These are phyloP conservation scores for Buathra laborator DNA, from an alignment of 2,888 invertebrate genomes.

Conservation along the genomic window DNA sequence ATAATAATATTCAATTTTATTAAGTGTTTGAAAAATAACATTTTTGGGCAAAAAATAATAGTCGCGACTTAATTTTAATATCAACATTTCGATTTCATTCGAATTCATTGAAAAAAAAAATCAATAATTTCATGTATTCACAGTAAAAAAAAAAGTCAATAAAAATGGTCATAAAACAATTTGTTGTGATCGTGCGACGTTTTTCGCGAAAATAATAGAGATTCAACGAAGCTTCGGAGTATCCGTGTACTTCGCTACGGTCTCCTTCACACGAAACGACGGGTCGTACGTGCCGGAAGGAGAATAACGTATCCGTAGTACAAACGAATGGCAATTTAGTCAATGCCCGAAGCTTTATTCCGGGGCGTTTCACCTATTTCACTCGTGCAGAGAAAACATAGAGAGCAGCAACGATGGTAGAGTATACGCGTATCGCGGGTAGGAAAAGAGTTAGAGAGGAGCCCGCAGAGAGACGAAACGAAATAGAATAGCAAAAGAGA, in stretches of 20 bases:
- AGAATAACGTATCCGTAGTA: constrained; percentile 69
- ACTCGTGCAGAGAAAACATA: constrained; percentile 12
- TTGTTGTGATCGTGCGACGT: background rate
- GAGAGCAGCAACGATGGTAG: background rate
- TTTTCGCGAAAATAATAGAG: background rate
- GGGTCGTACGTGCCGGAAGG: background rate
- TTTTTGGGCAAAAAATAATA: no score
- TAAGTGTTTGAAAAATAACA: no score
- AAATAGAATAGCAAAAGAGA: constrained; percentile 56
- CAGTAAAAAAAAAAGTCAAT: background rate
- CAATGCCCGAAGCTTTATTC: constrained; percentile 64
- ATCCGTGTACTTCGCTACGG: constrained; percentile 23
- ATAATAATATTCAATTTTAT: no score
- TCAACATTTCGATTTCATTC: no score
- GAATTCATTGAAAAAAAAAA: no score
- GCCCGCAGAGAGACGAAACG: constrained; percentile 11
- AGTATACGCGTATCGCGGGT: background rate
- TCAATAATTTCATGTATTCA: no score
- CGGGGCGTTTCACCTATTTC: constrained; percentile 48
- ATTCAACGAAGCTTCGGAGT: background rate
- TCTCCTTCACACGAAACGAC: background rate
- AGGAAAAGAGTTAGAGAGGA: background rate
- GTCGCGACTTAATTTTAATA: no score
- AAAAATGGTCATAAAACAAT: background rate
- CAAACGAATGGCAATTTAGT: constrained; percentile 73